These are phyloP conservation scores for Euspilapteryx auroguttella DNA, from an alignment of 2,888 invertebrate species.

Conservation along the genomic window DNA sequence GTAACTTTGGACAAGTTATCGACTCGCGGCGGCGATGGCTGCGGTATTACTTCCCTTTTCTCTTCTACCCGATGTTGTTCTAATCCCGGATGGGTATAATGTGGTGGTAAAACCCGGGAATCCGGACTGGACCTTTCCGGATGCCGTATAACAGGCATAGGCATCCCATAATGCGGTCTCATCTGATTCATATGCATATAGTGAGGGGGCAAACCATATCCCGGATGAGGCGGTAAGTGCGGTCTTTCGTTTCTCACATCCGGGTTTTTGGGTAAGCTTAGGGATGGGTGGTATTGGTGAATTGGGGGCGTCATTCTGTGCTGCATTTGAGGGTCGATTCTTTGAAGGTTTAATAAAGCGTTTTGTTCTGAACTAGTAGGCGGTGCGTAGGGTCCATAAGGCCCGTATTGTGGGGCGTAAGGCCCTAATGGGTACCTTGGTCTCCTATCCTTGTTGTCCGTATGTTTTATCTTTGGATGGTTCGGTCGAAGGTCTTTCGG, in stretches of 20 bases:
- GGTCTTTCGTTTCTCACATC: too few relatives aligned
- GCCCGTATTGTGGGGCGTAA: conserved; percentile 48
- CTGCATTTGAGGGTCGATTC: conserved; percentile 1
- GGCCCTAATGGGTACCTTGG: conserved; percentile 45
- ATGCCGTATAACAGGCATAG: conserved; percentile 10
- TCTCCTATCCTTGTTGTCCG: conserved; percentile 42
- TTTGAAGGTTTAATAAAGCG: conserved; percentile 5
- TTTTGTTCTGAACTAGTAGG: too few relatives aligned
- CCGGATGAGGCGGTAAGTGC: too few relatives aligned
- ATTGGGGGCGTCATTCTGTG: conserved; percentile 9
- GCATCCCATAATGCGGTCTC: conserved; percentile 24
- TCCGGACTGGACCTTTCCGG: too few relatives aligned
- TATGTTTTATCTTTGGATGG: conserved; percentile 47
- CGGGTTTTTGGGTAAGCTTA: too few relatives aligned
- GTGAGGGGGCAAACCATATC: conserved; percentile 1
- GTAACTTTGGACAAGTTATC: too few relatives aligned
- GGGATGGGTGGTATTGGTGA: conserved; percentile 7
- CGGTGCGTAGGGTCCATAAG: conserved; percentile 49
- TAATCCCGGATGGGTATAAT: too few relatives aligned
- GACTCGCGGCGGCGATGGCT: too few relatives aligned
- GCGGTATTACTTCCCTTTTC: too few relatives aligned
- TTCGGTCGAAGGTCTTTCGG: conserved; percentile 18
- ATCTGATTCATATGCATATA: too few relatives aligned
- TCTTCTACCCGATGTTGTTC: too few relatives aligned
- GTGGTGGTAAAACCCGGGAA: too few relatives aligned